Evolutionary conservation across 2,113 vertebrate genomes (phyloP).

Genomic region (Lates calcarifer): DNA sequence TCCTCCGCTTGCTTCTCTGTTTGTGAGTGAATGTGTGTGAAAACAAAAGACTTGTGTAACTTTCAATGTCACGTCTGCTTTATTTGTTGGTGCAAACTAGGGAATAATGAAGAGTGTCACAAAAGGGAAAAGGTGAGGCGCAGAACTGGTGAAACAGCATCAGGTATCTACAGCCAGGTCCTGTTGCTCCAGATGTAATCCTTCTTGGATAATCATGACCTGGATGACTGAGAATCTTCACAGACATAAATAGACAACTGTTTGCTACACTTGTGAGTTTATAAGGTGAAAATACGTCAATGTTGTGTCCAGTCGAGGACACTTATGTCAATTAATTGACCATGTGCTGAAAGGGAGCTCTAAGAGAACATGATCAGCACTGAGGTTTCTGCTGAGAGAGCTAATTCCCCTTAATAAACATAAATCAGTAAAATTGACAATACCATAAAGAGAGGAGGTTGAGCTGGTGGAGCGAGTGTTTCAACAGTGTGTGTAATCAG

Average conservation of each 20-base stretch:
- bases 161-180: too few species aligned
- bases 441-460: neutral
- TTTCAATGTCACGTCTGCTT: neutral
- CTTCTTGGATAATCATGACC: too few species aligned
- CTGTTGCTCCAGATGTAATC: too few species aligned
- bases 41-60: neutral
- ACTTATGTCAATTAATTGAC: neutral
- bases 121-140: too few species aligned
- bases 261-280: neutral
- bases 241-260: too few species aligned
- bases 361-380: neutral
- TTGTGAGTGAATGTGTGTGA: conserved; percentile 3
- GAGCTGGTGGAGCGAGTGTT: neutral
- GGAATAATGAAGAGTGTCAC: neutral
- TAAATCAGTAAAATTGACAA: neutral
- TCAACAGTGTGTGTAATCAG: neutral
- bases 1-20: conserved; percentile 4
- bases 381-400: neutral
- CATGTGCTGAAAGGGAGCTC: neutral
- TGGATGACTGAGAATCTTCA: too few species aligned
- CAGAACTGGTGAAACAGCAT: too few species aligned
- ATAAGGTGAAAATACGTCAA: too few species aligned
- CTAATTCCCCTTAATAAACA: neutral
- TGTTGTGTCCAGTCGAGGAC: neutral
- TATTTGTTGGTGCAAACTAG: neutral